Evolutionary conservation across 2,888 invertebrate species (phyloP).

Genomic region (Rhamnusium bicolor): DNA sequence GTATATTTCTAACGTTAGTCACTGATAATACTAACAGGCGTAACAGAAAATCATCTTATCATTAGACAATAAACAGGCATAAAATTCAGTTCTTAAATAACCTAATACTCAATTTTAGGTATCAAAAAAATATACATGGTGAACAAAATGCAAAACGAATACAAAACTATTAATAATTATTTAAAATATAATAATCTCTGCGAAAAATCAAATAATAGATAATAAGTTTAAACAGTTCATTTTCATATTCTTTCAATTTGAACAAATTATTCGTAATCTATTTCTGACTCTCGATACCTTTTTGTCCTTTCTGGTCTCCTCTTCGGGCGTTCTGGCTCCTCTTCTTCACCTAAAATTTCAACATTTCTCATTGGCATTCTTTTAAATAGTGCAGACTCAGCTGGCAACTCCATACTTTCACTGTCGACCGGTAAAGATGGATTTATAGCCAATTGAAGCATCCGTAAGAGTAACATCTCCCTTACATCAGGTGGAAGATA

Average conservation of each 20-base stretch:
- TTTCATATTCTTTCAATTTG: background rate
- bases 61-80: too few species aligned
- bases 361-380: conserved; percentile 80
- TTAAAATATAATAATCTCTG: too few species aligned
- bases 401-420: conserved; percentile 64
- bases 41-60: too few species aligned
- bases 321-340: conserved; percentile 53
- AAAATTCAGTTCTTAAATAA: too few species aligned
- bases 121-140: too few species aligned
- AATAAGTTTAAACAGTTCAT: too few species aligned
- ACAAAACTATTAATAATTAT: too few species aligned
- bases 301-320: conserved; percentile 52
- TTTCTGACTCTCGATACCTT: conserved; percentile 54
- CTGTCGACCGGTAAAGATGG: conserved; percentile 72
- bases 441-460: conserved; percentile 82
- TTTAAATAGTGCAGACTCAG: conserved; percentile 73
- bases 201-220: too few species aligned
- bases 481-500: conserved; percentile 81
- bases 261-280: conserved; percentile 10
- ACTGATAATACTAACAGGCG: too few species aligned
- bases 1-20: too few species aligned
- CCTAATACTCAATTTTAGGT: too few species aligned
- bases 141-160: too few species aligned
- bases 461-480: conserved; percentile 80
- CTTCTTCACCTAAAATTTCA: conserved; percentile 81